phyloP scores from a whole-genome alignment of 2,888 invertebrate genomes.

The Hedychridium roseum region DNA sequence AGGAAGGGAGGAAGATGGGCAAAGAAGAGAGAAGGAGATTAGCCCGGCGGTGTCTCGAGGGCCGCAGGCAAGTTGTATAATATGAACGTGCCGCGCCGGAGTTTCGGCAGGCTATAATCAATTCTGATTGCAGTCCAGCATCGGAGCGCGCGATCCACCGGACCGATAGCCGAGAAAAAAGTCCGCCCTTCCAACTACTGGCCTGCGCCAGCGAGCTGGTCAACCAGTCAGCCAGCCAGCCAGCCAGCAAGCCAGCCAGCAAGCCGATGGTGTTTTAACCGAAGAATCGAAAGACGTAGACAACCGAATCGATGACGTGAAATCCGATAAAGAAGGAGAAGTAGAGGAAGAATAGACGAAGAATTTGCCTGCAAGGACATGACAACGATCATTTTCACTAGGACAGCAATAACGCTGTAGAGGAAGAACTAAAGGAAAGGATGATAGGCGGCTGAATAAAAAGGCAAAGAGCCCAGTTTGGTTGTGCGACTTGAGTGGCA shows the following conservation, averaged over 20 bases:
- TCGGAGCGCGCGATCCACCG: conserved; percentile 58
- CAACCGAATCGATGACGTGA: no score
- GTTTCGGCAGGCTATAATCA: conserved; percentile 64
- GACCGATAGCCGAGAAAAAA: conserved; percentile 59
- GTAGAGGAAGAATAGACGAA: no score
- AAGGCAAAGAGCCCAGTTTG: no score
- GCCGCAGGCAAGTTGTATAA: conserved; percentile 56
- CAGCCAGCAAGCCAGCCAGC: conserved; percentile 15
- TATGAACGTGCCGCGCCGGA: conserved; percentile 55
- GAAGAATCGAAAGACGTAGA: conserved; percentile 19
- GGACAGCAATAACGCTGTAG: no score
- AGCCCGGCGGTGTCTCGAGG: no score
- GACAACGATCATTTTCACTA: no score
- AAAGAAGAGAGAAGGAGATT: conserved; percentile 15
- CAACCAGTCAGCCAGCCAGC: no score
- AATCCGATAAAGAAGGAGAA: no score
- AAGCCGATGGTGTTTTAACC: conserved; percentile 22
- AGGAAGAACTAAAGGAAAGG: no score
- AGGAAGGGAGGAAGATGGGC: conserved; percentile 7
- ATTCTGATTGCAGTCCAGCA: conserved; percentile 62
- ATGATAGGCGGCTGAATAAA: no score
- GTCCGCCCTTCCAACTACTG: conserved; percentile 57
- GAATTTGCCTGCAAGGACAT: no score
- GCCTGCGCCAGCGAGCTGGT: conserved; percentile 39
- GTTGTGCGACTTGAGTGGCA: no score